Evolutionary conservation across 2,797 vertebrate species (phyloP).

Genomic region (Neosilurus hyrtlii): DNA sequence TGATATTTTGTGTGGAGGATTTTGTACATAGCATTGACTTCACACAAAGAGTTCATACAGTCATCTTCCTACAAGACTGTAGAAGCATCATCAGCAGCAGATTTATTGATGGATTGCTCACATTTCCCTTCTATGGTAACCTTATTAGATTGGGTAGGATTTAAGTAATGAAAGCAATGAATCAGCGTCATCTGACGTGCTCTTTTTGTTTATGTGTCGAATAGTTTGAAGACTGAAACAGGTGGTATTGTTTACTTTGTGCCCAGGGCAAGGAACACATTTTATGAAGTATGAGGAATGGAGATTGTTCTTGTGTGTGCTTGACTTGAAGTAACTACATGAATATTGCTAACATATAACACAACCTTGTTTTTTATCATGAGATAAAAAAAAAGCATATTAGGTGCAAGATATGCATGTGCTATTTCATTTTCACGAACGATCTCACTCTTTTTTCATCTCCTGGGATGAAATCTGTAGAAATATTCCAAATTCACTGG

Average conservation of each 20-base stretch:
- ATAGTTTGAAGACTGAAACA: conserved; percentile 11
- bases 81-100: background rate
- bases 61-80: background rate
- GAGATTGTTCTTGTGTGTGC: background rate
- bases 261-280: background rate
- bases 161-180: conserved; percentile 8
- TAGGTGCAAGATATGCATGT: background rate
- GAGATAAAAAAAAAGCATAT: no score
- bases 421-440: background rate
- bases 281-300: conserved; percentile 10
- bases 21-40: background rate
- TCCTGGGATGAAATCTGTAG: background rate
- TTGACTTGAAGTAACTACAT: background rate
- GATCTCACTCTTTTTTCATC: no score
- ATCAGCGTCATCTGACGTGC: conserved; percentile 2
- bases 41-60: background rate
- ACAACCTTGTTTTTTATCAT: background rate
- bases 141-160: background rate
- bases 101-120: background rate
- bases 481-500: background rate
- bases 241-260: conserved; percentile 30
- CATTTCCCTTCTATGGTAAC: conserved; percentile 20
- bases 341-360: background rate
- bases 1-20: background rate
- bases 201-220: background rate